A percentile compares a stretch with the other conserved stretches of the same genome.
These are phyloP conservation scores for Saguinus oedipus DNA, from an alignment of 2,797 vertebrate species.

Conservation along the genomic window DNA sequence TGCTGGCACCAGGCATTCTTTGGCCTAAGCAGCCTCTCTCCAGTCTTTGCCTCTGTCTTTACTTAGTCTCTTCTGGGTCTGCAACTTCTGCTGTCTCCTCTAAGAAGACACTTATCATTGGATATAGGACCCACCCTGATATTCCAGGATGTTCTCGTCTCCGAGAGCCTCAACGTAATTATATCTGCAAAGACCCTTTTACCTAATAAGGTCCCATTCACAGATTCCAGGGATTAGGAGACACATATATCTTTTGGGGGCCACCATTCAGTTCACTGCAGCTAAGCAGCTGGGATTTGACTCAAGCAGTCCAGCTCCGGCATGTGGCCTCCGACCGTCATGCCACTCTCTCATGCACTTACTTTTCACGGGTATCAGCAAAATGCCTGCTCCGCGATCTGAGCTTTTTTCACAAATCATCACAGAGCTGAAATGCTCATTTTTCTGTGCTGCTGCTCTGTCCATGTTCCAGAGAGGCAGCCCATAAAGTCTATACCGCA, in stretches of 20 bases:
- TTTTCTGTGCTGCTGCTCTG: background rate
- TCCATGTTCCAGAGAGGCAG: background rate
- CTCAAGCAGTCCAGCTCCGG: background rate
- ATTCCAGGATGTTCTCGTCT: background rate
- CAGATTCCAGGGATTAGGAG: background rate
- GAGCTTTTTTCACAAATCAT: constrained; percentile 21
- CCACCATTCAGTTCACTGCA: background rate
- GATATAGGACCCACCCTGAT: background rate
- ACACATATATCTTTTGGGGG: background rate
- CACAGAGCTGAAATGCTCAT: background rate
- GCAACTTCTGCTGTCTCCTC: background rate
- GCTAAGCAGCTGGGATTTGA: background rate
- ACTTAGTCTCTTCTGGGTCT: background rate
- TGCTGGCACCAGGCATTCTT: background rate
- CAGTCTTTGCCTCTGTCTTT: background rate
- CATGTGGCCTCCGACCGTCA: background rate
- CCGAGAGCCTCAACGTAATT: background rate
- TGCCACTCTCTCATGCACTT: rapidly evolving
- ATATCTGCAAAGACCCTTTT: background rate
- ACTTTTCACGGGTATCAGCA: constrained; percentile 1
- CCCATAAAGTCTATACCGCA: rapidly evolving
- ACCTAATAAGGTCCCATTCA: background rate
- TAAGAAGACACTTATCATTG: background rate
- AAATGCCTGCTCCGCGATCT: background rate
- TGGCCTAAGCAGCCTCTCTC: background rate